Conservation (phyloP, 2,888 invertebrate species). For the Acleris cristana region DNA sequence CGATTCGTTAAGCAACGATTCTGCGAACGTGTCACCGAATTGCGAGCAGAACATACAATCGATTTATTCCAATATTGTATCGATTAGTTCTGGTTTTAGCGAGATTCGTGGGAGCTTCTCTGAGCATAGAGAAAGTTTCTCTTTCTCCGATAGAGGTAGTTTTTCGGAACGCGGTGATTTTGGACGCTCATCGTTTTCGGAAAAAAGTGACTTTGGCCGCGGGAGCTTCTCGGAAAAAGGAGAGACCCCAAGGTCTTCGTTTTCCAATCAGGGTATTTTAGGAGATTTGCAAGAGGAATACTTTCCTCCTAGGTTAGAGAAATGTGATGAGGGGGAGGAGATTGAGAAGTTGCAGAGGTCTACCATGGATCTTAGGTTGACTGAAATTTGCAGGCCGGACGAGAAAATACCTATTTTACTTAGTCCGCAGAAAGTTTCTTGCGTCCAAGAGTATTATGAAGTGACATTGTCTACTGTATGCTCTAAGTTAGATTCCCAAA, state of each 20-base stretch:
- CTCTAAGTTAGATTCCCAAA: constrained; percentile 90
- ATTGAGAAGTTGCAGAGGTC: constrained; percentile 74
- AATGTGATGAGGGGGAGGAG: constrained; percentile 66
- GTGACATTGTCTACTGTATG: constrained; percentile 91
- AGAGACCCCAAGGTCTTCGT: constrained; percentile 75
- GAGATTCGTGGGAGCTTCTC: constrained; percentile 81
- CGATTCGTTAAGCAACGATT: constrained; percentile 89
- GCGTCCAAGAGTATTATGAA: constrained; percentile 84
- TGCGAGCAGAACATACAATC: constrained; percentile 79
- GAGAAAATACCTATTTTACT: constrained; percentile 70
- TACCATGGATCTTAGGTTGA: constrained; percentile 73
- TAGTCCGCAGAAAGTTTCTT: constrained; percentile 71
- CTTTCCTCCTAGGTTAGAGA: constrained; percentile 63
- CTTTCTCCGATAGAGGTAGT: constrained; percentile 77
- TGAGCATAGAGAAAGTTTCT: constrained; percentile 76
- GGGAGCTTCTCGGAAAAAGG: constrained; percentile 76
- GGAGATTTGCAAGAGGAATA: constrained; percentile 77
- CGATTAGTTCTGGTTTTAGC: constrained; percentile 85
- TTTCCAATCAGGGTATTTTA: constrained; percentile 74
- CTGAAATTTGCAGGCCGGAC: constrained; percentile 68
- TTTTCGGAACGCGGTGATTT: constrained; percentile 77
- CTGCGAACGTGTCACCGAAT: constrained; percentile 81
- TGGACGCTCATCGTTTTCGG: constrained; percentile 77
- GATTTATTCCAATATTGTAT: constrained; percentile 79
- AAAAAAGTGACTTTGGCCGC: constrained; percentile 80